Conservation (phyloP, 2,113 vertebrate genomes). For the Cercopithecus mona region DNA sequence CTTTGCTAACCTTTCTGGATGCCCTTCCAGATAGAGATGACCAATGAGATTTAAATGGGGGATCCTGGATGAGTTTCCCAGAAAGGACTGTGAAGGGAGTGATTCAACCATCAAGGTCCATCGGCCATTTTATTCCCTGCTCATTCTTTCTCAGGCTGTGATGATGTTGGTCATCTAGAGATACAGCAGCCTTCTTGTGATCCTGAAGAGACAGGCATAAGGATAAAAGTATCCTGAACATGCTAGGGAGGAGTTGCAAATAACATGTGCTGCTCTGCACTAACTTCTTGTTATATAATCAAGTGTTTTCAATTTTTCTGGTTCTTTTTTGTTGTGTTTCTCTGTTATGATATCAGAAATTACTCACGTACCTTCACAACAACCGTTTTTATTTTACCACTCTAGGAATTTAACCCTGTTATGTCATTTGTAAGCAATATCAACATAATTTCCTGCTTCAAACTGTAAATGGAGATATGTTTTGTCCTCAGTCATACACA, state of each 20-base stretch:
- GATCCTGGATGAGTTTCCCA: background rate
- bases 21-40: background rate
- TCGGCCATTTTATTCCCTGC: background rate
- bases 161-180: background rate
- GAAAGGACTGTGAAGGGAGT: background rate
- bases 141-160: background rate
- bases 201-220: background rate
- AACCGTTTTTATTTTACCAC: no score
- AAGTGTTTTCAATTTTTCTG: background rate
- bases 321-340: background rate
- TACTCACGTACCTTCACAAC: background rate
- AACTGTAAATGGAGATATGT: no score
- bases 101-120: background rate
- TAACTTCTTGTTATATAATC: background rate
- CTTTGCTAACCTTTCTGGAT: background rate
- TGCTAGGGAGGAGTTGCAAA: background rate
- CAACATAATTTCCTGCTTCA: no score
- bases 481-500: no score
- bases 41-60: background rate
- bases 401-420: no score
- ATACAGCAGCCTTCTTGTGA: background rate
- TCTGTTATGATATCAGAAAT: background rate
- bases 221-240: background rate
- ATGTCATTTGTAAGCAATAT: no score
- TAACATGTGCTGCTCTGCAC: background rate